These are phyloP conservation scores for Myrmecophaga tridactyla DNA, from an alignment of 2,113 vertebrate genomes.

Conservation along the genomic window DNA sequence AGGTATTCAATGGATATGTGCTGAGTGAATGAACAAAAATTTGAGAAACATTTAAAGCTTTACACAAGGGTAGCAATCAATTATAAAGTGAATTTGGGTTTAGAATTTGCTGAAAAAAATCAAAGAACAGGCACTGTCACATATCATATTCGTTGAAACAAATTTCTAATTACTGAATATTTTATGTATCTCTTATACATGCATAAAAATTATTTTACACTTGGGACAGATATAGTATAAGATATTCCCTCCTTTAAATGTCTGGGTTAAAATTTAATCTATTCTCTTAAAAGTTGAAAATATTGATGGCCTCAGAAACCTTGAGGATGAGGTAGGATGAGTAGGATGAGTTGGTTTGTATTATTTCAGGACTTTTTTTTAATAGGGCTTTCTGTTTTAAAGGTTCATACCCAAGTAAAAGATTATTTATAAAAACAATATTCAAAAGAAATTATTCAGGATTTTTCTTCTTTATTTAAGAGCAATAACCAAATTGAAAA, in stretches of 20 bases:
- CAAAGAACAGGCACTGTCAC: not conserved
- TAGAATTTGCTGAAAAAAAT: not conserved
- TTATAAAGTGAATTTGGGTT: not conserved
- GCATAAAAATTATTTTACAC: not conserved
- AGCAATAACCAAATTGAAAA: not conserved
- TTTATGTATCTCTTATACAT: not conserved
- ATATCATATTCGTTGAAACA: not conserved
- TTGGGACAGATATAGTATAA: not conserved
- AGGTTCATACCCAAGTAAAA: not conserved
- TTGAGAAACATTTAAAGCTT: not conserved
- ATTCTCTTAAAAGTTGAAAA: not conserved
- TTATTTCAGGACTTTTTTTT: not conserved
- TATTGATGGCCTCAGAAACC: not conserved
- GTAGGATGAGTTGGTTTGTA: not conserved
- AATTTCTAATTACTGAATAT: not conserved
- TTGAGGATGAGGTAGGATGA: too few species aligned
- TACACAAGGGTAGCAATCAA: not conserved
- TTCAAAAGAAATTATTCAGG: not conserved
- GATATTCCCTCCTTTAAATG: not conserved
- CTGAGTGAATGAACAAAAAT: not conserved
- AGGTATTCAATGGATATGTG: not conserved
- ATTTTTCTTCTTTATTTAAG: not conserved
- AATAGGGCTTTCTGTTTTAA: not conserved
- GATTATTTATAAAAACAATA: not conserved
- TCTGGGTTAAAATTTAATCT: not conserved